A percentile compares a stretch with the other conserved stretches of the same genome.
Evolutionary conservation across 2,797 vertebrate species (phyloP).

Genomic region (Caiman crocodilus): DNA sequence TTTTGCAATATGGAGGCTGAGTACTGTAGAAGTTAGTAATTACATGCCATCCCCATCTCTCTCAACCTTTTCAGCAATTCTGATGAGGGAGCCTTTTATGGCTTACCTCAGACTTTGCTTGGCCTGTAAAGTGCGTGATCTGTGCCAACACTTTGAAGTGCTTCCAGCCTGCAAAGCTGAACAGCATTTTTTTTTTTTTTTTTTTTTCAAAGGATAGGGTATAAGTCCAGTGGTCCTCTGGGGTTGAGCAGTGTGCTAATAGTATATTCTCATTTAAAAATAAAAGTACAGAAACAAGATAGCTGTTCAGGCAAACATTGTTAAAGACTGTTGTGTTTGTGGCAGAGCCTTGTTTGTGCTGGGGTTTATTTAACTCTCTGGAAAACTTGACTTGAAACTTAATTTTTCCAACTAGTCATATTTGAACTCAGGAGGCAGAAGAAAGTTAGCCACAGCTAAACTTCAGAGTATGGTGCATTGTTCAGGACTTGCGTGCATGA

Average conservation of each 20-base stretch:
- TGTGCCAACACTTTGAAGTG: neutral
- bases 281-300: too few species aligned
- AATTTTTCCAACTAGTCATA: neutral
- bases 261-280: too few species aligned
- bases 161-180: neutral
- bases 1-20: neutral
- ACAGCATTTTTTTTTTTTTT: neutral
- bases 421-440: neutral
- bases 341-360: neutral
- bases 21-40: neutral
- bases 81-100: neutral
- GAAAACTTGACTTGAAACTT: neutral
- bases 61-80: neutral
- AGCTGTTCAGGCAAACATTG: neutral
- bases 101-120: neutral
- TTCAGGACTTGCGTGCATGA: neutral
- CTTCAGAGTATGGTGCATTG: neutral
- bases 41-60: neutral
- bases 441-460: neutral
- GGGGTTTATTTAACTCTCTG: neutral
- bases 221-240: too few species aligned
- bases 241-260: too few species aligned
- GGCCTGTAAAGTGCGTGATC: neutral
- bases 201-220: too few species aligned
- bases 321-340: neutral